A percentile compares a stretch with the other conserved stretches of the same genome.
These are phyloP conservation scores for Diorhabda sublineata DNA, from an alignment of 1,140 invertebrate genomes.

Conservation along the genomic window DNA sequence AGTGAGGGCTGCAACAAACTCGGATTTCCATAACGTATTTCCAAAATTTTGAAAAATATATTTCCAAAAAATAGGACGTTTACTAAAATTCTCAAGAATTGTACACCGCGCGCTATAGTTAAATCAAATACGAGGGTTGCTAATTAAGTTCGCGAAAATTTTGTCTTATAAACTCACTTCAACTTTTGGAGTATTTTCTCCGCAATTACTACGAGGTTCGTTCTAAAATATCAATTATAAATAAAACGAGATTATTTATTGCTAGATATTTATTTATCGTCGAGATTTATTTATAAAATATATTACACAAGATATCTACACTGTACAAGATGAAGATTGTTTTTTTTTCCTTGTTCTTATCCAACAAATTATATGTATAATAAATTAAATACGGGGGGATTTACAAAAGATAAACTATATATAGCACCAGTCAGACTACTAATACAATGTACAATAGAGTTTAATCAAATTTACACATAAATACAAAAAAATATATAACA, in stretches of 20 bases:
- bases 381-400: constrained; percentile 40
- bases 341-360: constrained; percentile 24
- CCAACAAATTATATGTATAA: constrained; percentile 33
- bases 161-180: no score
- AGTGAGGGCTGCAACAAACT: no score
- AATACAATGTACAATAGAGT: constrained; percentile 35
- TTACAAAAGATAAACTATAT: constrained; percentile 40
- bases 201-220: background rate
- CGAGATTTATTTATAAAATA: constrained; percentile 49
- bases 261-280: constrained; percentile 43
- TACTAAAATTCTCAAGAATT: no score
- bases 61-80: no score
- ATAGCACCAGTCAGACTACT: constrained; percentile 47
- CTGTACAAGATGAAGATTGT: constrained; percentile 43
- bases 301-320: constrained; percentile 50
- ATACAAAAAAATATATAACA: constrained; percentile 33
- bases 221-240: background rate
- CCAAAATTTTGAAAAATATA: no score
- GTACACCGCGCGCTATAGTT: no score
- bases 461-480: constrained; percentile 36
- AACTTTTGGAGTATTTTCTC: no score
- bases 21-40: no score
- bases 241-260: constrained; percentile 32
- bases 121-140: no score
- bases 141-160: no score